Evolutionary conservation across 1,140 invertebrate species (phyloP).

Genomic region (Danaus plexippus): DNA sequence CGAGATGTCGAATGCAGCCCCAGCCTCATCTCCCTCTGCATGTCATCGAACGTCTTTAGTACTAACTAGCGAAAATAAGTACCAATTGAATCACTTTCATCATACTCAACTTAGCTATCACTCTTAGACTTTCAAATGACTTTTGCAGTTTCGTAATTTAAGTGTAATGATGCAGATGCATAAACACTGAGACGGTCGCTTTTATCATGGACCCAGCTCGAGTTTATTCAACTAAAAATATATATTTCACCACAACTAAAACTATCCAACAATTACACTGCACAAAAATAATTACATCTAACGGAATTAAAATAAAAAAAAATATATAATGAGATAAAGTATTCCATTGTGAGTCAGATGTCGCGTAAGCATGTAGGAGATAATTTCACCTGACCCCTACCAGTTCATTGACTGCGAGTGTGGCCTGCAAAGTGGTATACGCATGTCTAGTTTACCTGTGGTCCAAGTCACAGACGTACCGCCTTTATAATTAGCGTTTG

Average conservation of each 20-base stretch:
- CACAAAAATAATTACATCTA: too few species aligned
- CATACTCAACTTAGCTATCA: background rate
- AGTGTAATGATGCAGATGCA: slow-evolving; percentile 4
- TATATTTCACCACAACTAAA: too few species aligned
- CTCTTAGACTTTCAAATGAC: too few species aligned
- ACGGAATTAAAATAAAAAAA: too few species aligned
- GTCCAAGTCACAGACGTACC: slow-evolving; percentile 24
- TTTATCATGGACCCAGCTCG: too few species aligned
- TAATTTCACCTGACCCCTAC: slow-evolving; percentile 69
- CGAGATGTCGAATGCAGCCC: slow-evolving; percentile 55
- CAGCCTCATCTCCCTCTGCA: slow-evolving; percentile 33
- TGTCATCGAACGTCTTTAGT: slow-evolving; percentile 51
- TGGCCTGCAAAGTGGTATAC: slow-evolving; percentile 59
- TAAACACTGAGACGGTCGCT: background rate
- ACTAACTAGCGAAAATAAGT: slow-evolving; percentile 15
- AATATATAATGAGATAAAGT: slow-evolving; percentile 1
- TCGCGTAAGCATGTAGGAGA: slow-evolving; percentile 55
- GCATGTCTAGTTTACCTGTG: slow-evolving; percentile 46
- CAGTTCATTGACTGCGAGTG: slow-evolving; percentile 64
- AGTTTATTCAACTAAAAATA: too few species aligned
- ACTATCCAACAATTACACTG: too few species aligned
- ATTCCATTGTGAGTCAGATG: slow-evolving; percentile 50
- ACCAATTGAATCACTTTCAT: slow-evolving; percentile 14
- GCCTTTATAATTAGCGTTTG: background rate
- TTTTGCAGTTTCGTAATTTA: too few species aligned